A percentile compares a stretch with the other conserved stretches of the same genome.
Evolutionary conservation across 2,797 vertebrate genomes (phyloP).

Genomic region (Menidia menidia): DNA sequence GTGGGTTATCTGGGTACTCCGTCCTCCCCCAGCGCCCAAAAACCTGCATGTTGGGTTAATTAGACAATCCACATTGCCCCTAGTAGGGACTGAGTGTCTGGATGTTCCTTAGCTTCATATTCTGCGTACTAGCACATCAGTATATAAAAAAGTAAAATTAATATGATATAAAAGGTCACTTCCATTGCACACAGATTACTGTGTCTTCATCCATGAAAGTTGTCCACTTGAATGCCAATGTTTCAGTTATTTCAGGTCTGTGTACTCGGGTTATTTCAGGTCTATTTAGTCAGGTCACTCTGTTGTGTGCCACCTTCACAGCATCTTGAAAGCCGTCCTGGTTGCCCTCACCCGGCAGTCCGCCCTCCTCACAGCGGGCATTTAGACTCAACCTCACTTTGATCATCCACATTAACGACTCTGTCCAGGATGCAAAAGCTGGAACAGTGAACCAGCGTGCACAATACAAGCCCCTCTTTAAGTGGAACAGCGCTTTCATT

Average conservation of each 20-base stretch:
- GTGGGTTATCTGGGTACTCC: too few species aligned
- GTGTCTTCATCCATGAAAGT: neutral
- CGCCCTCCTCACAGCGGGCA: neutral
- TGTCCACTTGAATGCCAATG: neutral
- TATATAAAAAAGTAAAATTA: too few species aligned
- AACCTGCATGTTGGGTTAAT: too few species aligned
- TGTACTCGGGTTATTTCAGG: neutral
- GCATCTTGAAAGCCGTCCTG: neutral
- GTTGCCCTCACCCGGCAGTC: neutral
- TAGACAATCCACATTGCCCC: too few species aligned
- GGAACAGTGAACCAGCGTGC: too few species aligned
- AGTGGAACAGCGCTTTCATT: neutral
- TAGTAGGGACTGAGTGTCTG: too few species aligned
- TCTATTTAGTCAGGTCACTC: neutral
- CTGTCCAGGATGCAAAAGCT: neutral
- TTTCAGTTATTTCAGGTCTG: neutral
- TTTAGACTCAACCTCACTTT: neutral
- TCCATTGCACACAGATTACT: too few species aligned
- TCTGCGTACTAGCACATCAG: too few species aligned
- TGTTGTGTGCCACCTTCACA: neutral
- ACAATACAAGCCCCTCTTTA: neutral
- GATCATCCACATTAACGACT: neutral
- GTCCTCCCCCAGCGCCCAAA: too few species aligned
- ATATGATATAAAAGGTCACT: too few species aligned
- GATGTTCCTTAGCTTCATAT: too few species aligned